A percentile compares a stretch with the other conserved stretches of the same genome.
These are phyloP conservation scores for Alcedo atthis DNA, from an alignment of 2,797 vertebrate genomes.

Conservation along the genomic window DNA sequence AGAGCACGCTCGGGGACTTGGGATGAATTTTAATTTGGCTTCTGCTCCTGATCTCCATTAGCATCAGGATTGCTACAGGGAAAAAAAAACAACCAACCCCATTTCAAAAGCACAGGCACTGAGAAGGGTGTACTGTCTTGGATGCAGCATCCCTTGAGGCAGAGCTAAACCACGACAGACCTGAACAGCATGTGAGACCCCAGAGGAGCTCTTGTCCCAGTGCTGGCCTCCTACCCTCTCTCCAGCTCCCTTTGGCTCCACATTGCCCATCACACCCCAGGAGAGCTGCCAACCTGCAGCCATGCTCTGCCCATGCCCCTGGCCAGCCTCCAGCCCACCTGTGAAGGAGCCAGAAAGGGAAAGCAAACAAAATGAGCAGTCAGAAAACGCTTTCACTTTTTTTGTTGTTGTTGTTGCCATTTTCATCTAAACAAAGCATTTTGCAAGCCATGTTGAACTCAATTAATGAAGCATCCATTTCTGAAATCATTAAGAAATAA, in stretches of 20 bases:
- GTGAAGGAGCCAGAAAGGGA: neutral
- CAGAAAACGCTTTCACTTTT: accelerated
- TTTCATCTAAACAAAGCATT: neutral
- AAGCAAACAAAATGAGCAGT: neutral
- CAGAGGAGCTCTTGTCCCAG: neutral
- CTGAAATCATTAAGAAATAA: conserved; percentile 29
- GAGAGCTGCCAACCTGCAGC: neutral
- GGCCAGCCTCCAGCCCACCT: neutral
- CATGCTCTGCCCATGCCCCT: accelerated
- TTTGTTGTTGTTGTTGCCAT: neutral
- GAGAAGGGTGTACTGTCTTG: neutral
- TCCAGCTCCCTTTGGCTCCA: neutral
- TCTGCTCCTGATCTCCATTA: neutral
- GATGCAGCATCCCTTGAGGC: neutral
- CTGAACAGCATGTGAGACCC: neutral
- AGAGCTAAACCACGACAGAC: neutral
- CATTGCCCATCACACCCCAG: neutral
- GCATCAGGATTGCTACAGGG: neutral
- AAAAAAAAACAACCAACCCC: neutral
- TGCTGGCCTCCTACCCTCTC: neutral
- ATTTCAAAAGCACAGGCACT: neutral
- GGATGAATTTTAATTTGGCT: neutral
- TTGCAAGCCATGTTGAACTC: neutral
- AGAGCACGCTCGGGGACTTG: neutral
- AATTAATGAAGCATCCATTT: neutral